Evolutionary conservation across 2,797 vertebrate genomes (phyloP).

Genomic region (Tokudaia muenninki): DNA sequence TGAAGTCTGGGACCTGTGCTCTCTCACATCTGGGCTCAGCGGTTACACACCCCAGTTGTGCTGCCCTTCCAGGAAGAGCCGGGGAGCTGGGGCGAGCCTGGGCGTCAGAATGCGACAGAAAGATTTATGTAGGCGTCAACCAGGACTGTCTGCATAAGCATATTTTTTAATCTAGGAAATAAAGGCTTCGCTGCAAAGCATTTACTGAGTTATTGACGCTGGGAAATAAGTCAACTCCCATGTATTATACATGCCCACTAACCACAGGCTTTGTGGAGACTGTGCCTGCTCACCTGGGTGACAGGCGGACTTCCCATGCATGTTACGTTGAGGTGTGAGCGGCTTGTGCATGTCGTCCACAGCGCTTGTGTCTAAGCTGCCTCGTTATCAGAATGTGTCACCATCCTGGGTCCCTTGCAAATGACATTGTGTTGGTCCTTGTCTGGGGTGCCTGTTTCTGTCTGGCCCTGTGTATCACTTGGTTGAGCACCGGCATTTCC

Average conservation of each 20-base stretch:
- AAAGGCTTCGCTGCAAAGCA: constrained; percentile 33
- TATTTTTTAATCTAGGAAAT: background rate
- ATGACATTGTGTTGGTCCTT: background rate
- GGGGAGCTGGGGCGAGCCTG: background rate
- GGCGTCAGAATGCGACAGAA: background rate
- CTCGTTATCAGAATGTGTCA: background rate
- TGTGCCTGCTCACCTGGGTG: background rate
- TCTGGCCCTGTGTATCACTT: background rate
- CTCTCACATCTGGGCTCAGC: background rate
- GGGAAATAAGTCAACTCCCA: background rate
- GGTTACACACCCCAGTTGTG: too few relatives aligned
- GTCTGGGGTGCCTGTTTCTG: background rate
- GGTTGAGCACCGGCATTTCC: background rate
- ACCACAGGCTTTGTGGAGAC: background rate
- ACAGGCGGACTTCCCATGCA: background rate
- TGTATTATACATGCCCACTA: background rate
- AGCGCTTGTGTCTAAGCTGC: background rate
- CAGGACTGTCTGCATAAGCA: background rate
- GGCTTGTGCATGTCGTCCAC: background rate
- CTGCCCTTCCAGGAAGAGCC: background rate
- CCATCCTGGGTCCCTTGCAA: background rate
- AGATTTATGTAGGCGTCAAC: background rate
- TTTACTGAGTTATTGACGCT: background rate
- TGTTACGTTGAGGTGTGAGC: background rate
- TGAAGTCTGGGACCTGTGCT: background rate